Evolutionary conservation across 2,888 invertebrate genomes (phyloP).

Genomic region (Apocheima hispidaria): DNA sequence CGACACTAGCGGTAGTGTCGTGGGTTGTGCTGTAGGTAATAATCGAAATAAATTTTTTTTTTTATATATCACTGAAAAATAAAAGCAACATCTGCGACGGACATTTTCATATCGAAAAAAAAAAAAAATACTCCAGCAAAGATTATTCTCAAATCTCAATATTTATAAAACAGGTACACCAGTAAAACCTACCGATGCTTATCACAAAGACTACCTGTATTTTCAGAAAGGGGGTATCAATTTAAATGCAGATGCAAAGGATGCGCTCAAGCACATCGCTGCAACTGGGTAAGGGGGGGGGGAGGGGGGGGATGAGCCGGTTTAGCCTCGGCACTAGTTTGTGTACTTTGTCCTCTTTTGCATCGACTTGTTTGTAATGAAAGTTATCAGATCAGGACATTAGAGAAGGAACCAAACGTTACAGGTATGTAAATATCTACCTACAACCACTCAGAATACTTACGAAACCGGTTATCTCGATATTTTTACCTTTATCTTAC

Average conservation of each 20-base stretch:
- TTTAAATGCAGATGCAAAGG: constrained; percentile 63
- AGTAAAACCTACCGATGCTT: constrained; percentile 31
- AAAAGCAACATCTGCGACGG: too few species aligned
- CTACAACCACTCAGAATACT: neutral
- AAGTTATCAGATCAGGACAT: constrained; percentile 27
- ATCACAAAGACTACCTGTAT: constrained; percentile 41
- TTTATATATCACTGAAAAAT: too few species aligned
- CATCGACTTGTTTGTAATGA: constrained; percentile 61
- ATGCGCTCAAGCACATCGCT: constrained; percentile 67
- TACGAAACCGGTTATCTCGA: constrained; percentile 1
- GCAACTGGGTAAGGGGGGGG: constrained; percentile 45
- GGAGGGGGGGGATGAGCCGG: constrained; percentile 58
- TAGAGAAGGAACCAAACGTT: constrained; percentile 16
- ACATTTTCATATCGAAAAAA: too few species aligned
- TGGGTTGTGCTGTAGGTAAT: too few species aligned
- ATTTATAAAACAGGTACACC: constrained; percentile 14
- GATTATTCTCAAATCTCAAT: constrained; percentile 7
- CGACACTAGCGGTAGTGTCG: too few species aligned
- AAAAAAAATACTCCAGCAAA: too few species aligned
- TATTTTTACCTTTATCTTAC: neutral
- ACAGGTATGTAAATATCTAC: constrained; percentile 2
- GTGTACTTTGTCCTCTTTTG: constrained; percentile 72
- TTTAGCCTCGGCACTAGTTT: constrained; percentile 63
- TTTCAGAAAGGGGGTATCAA: constrained; percentile 50
- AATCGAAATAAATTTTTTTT: too few species aligned